Evolutionary conservation across 2,797 vertebrate species (phyloP).

Genomic region (Ficedula albicollis): DNA sequence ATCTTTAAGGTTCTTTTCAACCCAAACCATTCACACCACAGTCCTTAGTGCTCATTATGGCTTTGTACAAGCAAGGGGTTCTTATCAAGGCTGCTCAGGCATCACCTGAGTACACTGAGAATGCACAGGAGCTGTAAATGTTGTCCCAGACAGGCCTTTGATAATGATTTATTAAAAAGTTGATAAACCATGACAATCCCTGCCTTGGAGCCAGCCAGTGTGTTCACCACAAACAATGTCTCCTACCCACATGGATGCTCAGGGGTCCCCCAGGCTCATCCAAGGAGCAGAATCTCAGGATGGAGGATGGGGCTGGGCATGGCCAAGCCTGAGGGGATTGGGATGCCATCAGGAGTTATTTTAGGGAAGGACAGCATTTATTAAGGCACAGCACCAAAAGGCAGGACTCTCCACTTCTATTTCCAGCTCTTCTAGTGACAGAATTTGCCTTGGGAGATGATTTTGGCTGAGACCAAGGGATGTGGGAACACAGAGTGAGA

Average conservation of each 20-base stretch:
- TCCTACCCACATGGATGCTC: accelerated
- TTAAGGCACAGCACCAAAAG: neutral
- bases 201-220: neutral
- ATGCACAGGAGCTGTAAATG: neutral
- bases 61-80: neutral
- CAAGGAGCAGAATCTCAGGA: neutral
- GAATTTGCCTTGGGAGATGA: neutral
- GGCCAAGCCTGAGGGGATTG: neutral
- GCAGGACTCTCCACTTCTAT: constrained; percentile 16
- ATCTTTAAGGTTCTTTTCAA: neutral
- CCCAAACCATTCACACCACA: neutral
- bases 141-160: neutral
- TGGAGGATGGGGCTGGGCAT: neutral
- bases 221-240: neutral
- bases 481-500: neutral
- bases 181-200: neutral
- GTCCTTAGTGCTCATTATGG: neutral
- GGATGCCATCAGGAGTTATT: neutral
- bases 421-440: neutral
- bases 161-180: neutral
- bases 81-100: neutral
- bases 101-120: neutral
- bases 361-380: neutral
- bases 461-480: constrained; percentile 2
- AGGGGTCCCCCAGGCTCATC: neutral